Conservation (phyloP, 1,140 invertebrate genomes). For the Tetramorium parvispinum region DNA sequence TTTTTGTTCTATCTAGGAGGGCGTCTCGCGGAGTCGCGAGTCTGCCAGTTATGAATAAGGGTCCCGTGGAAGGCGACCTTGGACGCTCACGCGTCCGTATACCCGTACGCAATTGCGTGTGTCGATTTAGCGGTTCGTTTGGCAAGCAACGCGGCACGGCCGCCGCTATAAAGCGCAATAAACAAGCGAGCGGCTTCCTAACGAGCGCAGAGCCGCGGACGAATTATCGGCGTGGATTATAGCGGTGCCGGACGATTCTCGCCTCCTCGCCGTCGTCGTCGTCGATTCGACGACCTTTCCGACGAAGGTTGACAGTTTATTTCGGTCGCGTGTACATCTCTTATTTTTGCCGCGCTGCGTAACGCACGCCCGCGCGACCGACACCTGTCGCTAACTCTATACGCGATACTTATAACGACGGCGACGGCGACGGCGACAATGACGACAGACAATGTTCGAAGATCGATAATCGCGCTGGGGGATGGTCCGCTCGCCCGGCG, state of each 20-base stretch:
- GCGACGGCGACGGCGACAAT: background rate
- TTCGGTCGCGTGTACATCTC: constrained; percentile 10
- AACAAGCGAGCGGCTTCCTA: constrained; percentile 47
- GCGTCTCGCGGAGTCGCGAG: background rate
- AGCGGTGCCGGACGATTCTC: background rate
- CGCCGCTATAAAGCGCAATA: constrained; percentile 27
- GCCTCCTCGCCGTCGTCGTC: background rate
- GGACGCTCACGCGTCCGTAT: background rate
- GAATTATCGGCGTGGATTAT: background rate
- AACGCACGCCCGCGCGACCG: constrained; percentile 42
- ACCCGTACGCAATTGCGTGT: background rate
- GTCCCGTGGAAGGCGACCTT: background rate
- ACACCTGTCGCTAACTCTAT: constrained; percentile 60
- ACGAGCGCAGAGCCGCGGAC: background rate
- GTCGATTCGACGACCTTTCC: constrained; percentile 28
- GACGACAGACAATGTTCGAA: constrained; percentile 13
- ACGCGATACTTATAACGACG: background rate
- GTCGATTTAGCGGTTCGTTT: constrained; percentile 60
- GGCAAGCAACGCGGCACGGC: constrained; percentile 43
- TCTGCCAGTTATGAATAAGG: background rate
- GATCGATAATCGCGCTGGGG: constrained; percentile 35
- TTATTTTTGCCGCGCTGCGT: constrained; percentile 57
- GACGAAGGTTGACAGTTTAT: constrained; percentile 44
- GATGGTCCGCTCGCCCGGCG: background rate
- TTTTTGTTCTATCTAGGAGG: too few species aligned